Base-by-base conservation (phyloP, 2,888 invertebrate species). In the Sphinx pinastri region DNA sequence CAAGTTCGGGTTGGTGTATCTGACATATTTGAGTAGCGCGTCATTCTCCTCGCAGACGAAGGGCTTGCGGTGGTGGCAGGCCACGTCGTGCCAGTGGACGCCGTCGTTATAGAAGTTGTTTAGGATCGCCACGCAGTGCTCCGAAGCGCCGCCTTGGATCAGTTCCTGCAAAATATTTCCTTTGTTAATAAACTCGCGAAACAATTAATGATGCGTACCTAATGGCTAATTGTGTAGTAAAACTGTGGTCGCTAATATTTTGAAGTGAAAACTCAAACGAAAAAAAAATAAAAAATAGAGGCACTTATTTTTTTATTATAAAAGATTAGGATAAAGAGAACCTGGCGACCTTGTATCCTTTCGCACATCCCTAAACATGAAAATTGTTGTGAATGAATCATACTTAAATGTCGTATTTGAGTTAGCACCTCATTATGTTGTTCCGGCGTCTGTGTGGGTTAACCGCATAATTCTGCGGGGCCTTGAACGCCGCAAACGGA, bases 21-120 rank as follows among this genome's bases (percentile, higher is more conserved):
- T 95, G 72, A 97, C 97, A 89, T 97, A 98, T 94, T 97, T 97
- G 76, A 98, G 90, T n/a, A 98, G 95, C 12, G 97, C 96, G 79
- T 97, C 97, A 85, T 97, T 98, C 82, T 98, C 98, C 88, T 98
- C 98, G 86, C 98, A 98, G 51, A 98, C 96, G 93, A 97, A 97
- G 0, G 98, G 96, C 89, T 98, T 98, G 86, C 96, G 96, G 87
- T 98, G 98, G 86, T 98, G 98, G 86, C 98, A 98, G 74, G 98
- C 98, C 67, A 98, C 98, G 85, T 98, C 96, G 85, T 98, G 98
- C 98, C 98, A 98, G 89, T 97, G 97, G 68, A 98, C 96, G 47
- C 98, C 98, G 82, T 98, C 98, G 80, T 97, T 97, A 95, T 98
- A 98, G 94, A 98, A 98, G 88, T 98, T 97, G 92, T 98, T 98